Evolutionary conservation across 2,888 invertebrate genomes (phyloP).

Genomic region (Pogonocherus hispidulus): DNA sequence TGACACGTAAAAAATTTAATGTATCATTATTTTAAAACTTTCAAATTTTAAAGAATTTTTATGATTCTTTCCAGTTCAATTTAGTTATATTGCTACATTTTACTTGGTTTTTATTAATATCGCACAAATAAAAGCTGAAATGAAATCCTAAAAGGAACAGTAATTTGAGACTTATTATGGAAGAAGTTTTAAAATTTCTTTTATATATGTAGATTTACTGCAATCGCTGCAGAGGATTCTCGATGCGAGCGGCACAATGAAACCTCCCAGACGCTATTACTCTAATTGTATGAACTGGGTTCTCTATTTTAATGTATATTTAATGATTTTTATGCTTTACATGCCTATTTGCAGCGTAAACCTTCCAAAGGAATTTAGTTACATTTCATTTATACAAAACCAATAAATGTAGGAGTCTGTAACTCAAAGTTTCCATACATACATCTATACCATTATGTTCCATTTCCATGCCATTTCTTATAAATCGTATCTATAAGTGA

Average conservation of each 20-base stretch:
- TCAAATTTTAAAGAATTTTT: constrained; percentile 28
- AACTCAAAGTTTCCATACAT: too few relatives aligned
- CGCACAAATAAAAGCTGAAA: constrained; percentile 30
- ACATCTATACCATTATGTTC: too few relatives aligned
- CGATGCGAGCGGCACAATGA: constrained; percentile 4
- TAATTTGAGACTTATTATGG: constrained; percentile 31
- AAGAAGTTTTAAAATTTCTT: constrained; percentile 32
- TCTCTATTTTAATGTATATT: background rate
- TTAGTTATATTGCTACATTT: constrained; percentile 31
- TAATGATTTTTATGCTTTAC: too few relatives aligned
- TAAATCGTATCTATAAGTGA: too few relatives aligned
- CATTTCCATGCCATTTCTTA: too few relatives aligned
- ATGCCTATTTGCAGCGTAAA: too few relatives aligned
- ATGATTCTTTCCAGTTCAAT: constrained; percentile 25
- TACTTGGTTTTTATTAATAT: constrained; percentile 31
- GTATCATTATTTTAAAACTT: constrained; percentile 33
- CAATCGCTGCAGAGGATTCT: constrained; percentile 20
- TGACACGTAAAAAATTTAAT: constrained; percentile 30
- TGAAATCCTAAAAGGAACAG: constrained; percentile 31
- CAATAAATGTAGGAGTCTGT: too few relatives aligned
- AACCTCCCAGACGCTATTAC: background rate
- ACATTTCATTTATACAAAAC: too few relatives aligned
- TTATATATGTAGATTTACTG: constrained; percentile 28
- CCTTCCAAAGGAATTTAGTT: too few relatives aligned
- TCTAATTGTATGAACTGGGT: background rate